Base-by-base conservation (phyloP, 2,113 vertebrate species). In the Phoenicopterus ruber region DNA sequence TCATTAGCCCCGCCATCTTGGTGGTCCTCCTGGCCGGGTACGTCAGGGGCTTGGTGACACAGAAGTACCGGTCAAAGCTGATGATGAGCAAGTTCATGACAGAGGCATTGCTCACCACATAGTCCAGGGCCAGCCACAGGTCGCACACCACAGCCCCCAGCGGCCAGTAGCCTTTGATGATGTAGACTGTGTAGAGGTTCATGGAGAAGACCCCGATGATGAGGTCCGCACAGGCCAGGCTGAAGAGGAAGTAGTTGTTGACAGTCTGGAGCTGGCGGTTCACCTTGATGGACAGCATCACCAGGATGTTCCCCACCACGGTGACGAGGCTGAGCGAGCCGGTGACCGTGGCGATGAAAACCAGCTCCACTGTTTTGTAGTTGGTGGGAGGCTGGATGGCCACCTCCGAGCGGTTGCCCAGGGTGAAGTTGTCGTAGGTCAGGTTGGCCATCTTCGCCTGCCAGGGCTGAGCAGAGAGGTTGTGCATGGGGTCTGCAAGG, bases 211-310 rank as follows among this genome's bases (percentile, higher is more conserved):
- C 99, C 9, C 99, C 99, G 0, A 99, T 99, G 94, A 99, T 99
- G 94, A 99, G 98, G 78, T 99, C 99, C 0, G 99, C 99, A 0
- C 99, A 99, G 3, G 99, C 99, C 94, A 99, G 96, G 86, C 99
- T 99, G 97, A 99, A 99, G 44, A 99, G 97, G 95, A 99, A 99
- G 79, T 99, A 99, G 97, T 99, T 99, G 97, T 99, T 99, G 96
- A 99, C 99, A 5, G 99, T 99, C 97, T 99, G 99, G 76, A 99
- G 98, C 96, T 99, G 99, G 52, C 99, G 98, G 97, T 99, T 99
- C 40, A 99, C 99, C 97, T 99, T 99, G 97, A 99, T 99, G 91
- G 99, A 99, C 31, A 99, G 98, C 99, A 99, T 99, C 93, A 99
- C 99, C 86, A 99, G 97, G 96, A 99, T 99, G 94, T 99, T 99